Base-by-base conservation (phyloP, 2,797 vertebrate species). In the Serranus cabrilla region DNA sequence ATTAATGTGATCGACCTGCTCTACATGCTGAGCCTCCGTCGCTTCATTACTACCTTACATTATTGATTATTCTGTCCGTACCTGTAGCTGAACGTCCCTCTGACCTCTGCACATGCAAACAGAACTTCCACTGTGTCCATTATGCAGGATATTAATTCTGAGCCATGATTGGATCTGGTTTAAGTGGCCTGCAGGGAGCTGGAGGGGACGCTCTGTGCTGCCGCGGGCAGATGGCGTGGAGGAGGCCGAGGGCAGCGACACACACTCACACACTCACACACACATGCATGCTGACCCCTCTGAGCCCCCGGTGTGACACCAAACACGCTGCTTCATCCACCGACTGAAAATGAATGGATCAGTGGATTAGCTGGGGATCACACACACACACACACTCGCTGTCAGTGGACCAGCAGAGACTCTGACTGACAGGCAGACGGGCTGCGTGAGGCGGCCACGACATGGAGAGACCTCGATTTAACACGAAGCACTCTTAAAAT, bases 221-320 rank as follows among this genome's bases (percentile, higher is more conserved):
- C 9, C 25, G 63, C 11, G 42, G 76, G 81, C 86, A 89, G 87
- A 85, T 87, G 87, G 83, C 6, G 9, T 40, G 47, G 74, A 74
- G 58, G 56, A 78, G 80, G 72, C 58, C 1, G 7, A 47, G 50
- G 72, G 47, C 61, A 74, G 61, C 25, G 7, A 57, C 72, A 68
- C 72, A 78, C 76, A 56, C 42, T 0, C 23, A 51, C 49, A 64
- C n/a, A 59, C 59, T 47, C 58, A 70, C 76, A 52, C 55, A 23
- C 25, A 10, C 47, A 62, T 34, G 34, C 50, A 54, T 21, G 16
- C 61, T 61, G 62, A 85, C 65, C 78, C 62, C 57, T 60, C 43
- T 50, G 52, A 82, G 73, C 65, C 23, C 21, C 11, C 2, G 11
- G 20, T 16, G n/a, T 3, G 17, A 66, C 65, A 69, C 51, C 47